These are phyloP conservation scores for Stegana nigrithorax DNA, from an alignment of 2,888 invertebrate species.

Conservation along the genomic window DNA sequence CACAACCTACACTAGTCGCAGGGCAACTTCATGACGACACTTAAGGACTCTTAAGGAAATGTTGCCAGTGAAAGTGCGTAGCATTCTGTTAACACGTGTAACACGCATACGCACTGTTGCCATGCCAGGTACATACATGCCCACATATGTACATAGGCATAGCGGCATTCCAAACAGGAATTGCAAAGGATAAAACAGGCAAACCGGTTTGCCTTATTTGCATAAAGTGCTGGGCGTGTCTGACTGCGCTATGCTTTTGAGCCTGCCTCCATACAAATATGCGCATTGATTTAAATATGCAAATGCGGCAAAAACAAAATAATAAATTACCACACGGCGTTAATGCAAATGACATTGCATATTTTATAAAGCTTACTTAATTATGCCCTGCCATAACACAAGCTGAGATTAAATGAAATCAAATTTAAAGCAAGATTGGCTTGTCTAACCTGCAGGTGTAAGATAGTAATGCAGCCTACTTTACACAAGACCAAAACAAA, in stretches of 20 bases:
- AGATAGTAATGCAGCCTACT: too few relatives aligned
- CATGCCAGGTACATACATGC: not conserved
- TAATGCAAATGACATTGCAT: too few relatives aligned
- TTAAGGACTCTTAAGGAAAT: constrained; percentile 13
- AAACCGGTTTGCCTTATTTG: not conserved
- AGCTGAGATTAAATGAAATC: too few relatives aligned
- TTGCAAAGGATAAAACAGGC: not conserved
- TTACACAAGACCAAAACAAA: too few relatives aligned
- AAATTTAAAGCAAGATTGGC: too few relatives aligned
- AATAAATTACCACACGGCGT: not conserved
- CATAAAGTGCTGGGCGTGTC: constrained; percentile 2
- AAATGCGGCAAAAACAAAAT: not conserved
- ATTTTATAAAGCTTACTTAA: too few relatives aligned
- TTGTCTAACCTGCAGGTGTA: too few relatives aligned
- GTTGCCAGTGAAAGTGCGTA: constrained; percentile 3
- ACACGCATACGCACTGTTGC: not conserved
- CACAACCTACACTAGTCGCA: constrained; percentile 42
- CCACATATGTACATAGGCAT: not conserved
- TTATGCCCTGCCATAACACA: too few relatives aligned
- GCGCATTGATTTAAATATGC: not conserved
- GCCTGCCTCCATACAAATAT: too few relatives aligned
- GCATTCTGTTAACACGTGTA: not conserved
- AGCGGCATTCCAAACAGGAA: not conserved
- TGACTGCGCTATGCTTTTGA: too few relatives aligned
- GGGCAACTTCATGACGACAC: not conserved